Evolutionary conservation across 2,113 vertebrate genomes (phyloP).

Genomic region (Isichthys henryi): DNA sequence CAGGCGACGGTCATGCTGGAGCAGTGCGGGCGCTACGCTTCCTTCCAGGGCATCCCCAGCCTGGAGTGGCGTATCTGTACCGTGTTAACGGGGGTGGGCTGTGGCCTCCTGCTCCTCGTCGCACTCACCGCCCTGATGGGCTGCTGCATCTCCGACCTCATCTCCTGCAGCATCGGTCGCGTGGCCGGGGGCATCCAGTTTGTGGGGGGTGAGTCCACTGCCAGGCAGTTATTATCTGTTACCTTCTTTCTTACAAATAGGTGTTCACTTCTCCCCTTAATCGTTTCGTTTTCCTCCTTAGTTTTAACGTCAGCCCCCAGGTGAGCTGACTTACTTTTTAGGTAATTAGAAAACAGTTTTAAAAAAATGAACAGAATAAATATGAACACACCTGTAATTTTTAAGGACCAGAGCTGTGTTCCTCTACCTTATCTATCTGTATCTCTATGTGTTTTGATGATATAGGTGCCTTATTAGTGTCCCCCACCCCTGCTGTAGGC

Average conservation of each 20-base stretch:
- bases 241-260: background rate
- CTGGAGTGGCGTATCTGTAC: constrained; percentile 91
- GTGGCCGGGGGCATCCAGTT: constrained; percentile 95
- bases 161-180: constrained; percentile 90
- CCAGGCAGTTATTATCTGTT: background rate
- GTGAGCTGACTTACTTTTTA: background rate
- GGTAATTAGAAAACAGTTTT: background rate
- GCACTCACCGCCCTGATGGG: constrained; percentile 90
- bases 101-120: constrained; percentile 89
- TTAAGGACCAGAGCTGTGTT: background rate
- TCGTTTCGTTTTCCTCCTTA: background rate
- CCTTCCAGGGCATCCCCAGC: constrained; percentile 88
- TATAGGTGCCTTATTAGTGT: background rate
- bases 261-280: background rate
- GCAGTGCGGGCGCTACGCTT: constrained; percentile 92
- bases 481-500: background rate
- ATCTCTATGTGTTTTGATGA: background rate
- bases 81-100: constrained; percentile 84
- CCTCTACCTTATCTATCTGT: background rate
- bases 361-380: too few species aligned
- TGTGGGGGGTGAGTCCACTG: constrained; percentile 78
- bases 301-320: background rate
- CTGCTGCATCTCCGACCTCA: constrained; percentile 92
- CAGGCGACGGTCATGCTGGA: constrained; percentile 93
- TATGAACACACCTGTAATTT: background rate